Percentiles rank a stretch among this genome's conserved stretches.
phyloP scores from a whole-genome alignment of 2,888 invertebrate genomes.

The Odontothrips loti region DNA sequence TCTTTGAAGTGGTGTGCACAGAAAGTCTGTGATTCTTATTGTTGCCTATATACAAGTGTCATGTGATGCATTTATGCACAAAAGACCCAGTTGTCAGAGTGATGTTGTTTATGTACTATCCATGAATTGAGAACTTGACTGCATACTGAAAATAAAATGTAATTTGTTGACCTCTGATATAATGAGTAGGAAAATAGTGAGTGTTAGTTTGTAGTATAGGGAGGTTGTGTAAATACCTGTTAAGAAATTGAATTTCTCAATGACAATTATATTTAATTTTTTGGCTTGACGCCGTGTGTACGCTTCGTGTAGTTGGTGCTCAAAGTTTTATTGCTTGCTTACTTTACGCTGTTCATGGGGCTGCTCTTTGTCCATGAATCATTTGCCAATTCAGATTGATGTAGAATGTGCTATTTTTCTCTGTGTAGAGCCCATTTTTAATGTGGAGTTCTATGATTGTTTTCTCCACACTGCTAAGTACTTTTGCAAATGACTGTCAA shows the following conservation, averaged over 20 bases:
- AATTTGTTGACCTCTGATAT: background rate
- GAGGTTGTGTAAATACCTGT: background rate
- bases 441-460: background rate
- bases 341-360: no score
- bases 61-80: background rate
- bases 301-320: background rate
- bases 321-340: background rate
- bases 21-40: background rate
- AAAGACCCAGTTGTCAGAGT: background rate
- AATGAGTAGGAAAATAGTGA: background rate
- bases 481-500: no score
- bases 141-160: background rate
- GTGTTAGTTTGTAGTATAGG: background rate
- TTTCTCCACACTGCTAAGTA: no score
- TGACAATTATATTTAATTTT: background rate
- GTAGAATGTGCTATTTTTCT: background rate
- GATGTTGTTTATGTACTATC: background rate
- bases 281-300: no score
- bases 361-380: background rate
- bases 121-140: background rate
- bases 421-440: no score
- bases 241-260: background rate
- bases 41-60: background rate
- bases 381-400: background rate
- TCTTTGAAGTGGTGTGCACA: background rate